These are phyloP conservation scores for Dysmachus trigonus DNA, from an alignment of 2,888 invertebrate genomes.

Conservation along the genomic window DNA sequence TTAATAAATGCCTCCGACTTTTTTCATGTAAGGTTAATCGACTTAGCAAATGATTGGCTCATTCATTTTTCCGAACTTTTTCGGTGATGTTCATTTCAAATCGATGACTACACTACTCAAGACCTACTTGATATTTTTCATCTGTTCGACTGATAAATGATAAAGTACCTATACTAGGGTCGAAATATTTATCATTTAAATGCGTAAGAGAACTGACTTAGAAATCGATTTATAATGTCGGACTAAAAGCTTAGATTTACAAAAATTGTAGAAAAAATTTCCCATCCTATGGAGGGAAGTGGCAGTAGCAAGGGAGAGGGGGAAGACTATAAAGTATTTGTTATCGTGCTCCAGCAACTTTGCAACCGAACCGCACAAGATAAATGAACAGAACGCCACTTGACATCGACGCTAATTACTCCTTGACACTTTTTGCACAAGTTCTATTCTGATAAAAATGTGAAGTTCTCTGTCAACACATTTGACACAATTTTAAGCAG, in stretches of 20 bases:
- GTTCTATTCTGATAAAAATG: not conserved
- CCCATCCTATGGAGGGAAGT: not conserved
- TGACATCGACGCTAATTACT: constrained; percentile 1
- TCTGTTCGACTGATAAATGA: not conserved
- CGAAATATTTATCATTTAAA: not conserved
- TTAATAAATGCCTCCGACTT: no score
- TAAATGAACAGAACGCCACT: not conserved
- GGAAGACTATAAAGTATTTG: not conserved
- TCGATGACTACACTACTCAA: no score
- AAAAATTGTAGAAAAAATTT: not conserved
- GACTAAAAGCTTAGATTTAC: not conserved
- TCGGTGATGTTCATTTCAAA: no score
- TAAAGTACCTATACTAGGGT: no score
- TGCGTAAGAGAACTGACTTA: not conserved
- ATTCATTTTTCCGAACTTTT: no score
- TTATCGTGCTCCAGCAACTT: not conserved
- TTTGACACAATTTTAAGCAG: constrained; percentile 7
- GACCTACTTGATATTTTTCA: no score
- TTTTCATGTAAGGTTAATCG: no score
- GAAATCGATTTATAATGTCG: not conserved
- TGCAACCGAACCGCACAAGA: not conserved
- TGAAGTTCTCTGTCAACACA: constrained; percentile 18
- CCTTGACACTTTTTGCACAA: not conserved
- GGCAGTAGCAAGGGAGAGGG: not conserved
- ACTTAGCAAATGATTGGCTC: no score